Conservation (phyloP, 2,888 invertebrate genomes). For the Tolmerus cingulatus region DNA sequence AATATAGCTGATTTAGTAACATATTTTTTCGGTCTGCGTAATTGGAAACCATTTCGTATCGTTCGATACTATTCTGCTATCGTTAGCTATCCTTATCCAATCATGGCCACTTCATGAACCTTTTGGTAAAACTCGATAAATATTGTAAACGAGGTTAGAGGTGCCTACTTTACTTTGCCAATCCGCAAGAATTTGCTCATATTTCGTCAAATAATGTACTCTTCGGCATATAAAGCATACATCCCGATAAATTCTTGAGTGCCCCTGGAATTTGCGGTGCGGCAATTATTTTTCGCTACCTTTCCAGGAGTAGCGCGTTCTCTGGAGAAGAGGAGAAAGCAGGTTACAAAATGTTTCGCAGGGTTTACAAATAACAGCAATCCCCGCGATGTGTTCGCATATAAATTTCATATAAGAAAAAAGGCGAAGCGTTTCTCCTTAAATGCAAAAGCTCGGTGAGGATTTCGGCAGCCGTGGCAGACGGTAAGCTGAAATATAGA, state of each 20-base stretch:
- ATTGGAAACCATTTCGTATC: no score
- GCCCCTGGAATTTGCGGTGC: neutral
- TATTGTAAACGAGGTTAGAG: no score
- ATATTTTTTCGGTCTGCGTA: no score
- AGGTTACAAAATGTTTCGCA: neutral
- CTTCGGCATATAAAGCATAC: neutral
- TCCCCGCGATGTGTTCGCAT: neutral
- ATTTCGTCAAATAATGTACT: neutral
- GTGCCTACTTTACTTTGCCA: no score
- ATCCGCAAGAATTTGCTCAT: no score
- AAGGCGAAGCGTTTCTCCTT: neutral
- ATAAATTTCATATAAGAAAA: slow-evolving; percentile 19
- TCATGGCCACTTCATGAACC: no score
- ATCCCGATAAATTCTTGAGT: neutral
- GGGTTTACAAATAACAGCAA: neutral
- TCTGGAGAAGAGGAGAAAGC: neutral
- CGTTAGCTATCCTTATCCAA: no score
- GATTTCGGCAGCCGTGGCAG: neutral
- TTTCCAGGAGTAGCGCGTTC: neutral
- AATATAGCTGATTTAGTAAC: no score
- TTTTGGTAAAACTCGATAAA: no score
- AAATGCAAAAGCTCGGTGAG: neutral
- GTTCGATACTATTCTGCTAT: no score
- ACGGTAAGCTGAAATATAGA: slow-evolving; percentile 11
- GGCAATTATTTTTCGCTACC: neutral